Evolutionary conservation across 2,797 vertebrate species (phyloP).

Genomic region (Chanos chanos): DNA sequence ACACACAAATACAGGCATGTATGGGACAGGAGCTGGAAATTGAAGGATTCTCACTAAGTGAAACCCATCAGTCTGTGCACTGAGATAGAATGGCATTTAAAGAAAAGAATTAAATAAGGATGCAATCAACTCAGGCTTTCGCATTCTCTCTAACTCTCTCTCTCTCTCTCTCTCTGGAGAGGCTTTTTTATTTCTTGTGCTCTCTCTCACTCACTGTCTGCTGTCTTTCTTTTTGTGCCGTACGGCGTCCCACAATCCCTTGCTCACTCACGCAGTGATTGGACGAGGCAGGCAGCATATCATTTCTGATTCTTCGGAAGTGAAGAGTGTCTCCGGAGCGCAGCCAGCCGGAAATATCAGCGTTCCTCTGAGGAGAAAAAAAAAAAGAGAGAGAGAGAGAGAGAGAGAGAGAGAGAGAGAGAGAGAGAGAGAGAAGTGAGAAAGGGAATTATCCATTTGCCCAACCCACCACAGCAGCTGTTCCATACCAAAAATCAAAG

Average conservation of each 20-base stretch:
- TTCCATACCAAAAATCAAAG: constrained; percentile 30
- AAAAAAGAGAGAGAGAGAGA: constrained; percentile 1
- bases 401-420: constrained; percentile 1
- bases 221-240: constrained; percentile 16
- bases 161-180: background rate
- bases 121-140: constrained; percentile 23
- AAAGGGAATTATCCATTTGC: constrained; percentile 20
- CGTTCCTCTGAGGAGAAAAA: constrained; percentile 18
- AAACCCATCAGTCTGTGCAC: constrained; percentile 37
- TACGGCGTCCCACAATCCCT: constrained; percentile 21
- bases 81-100: constrained; percentile 50
- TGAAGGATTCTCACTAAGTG: constrained; percentile 13
- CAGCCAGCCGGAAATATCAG: constrained; percentile 33
- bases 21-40: constrained; percentile 27
- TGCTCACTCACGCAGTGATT: constrained; percentile 21
- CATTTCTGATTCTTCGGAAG: constrained; percentile 27
- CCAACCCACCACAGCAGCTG: constrained; percentile 25
- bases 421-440: constrained; percentile 7
- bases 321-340: constrained; percentile 10
- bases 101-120: constrained; percentile 32
- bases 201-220: constrained; percentile 4
- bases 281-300: constrained; percentile 24
- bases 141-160: background rate
- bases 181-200: background rate
- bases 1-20: constrained; percentile 16